Base-by-base conservation (phyloP, 2,113 vertebrate genomes). In the Bubo scandiacus region DNA sequence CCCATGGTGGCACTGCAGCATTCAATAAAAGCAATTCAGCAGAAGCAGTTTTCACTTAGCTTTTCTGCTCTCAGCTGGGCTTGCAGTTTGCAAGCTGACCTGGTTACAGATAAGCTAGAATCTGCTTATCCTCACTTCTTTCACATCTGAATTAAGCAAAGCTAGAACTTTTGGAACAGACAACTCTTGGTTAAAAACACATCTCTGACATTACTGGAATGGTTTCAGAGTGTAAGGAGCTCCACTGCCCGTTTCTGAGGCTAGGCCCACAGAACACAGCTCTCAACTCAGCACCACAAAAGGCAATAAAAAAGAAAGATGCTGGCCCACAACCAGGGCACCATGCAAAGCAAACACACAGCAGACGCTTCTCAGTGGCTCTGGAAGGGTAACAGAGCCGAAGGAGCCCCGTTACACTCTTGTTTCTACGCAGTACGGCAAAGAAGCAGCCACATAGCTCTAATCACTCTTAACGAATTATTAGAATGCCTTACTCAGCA, bases 31-130 rank as follows among this genome's bases (percentile, higher is more conserved):
- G 85, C 67, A 40, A 52, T 10, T 77, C 88, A 93, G 91, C 91
- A 81, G 52, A 57, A 85, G 68, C 81, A 85, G 68, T 6, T 67
- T 42, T 49, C 0, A 0, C 72, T 88, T 43, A 36, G 81, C 58
- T 86, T 73, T 65, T 83, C 89, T 84, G 89, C 61, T 94, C 78
- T 77, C 81, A 82, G 94, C 91, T 85, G 87, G 81, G 89, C 36
- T 81, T 87, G 93, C 68, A 78, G 20, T 55, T 66, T 62, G 47
- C 78, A 75, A 43, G 55, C 81, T 94, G 89, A 49, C 47, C 84
- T 86, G 38, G 63, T 70, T 91, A 70, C 59, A 92, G 77, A 71
- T 29, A 63, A 87, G 25, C 32, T 20, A 79, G 42, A 79, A 71
- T 52, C 65, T 89, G 91, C 67, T 90, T 32, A 62, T 49, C 26